Conservation (phyloP, 2,113 vertebrate species). For the Stomatorhinus ivindoensis region DNA sequence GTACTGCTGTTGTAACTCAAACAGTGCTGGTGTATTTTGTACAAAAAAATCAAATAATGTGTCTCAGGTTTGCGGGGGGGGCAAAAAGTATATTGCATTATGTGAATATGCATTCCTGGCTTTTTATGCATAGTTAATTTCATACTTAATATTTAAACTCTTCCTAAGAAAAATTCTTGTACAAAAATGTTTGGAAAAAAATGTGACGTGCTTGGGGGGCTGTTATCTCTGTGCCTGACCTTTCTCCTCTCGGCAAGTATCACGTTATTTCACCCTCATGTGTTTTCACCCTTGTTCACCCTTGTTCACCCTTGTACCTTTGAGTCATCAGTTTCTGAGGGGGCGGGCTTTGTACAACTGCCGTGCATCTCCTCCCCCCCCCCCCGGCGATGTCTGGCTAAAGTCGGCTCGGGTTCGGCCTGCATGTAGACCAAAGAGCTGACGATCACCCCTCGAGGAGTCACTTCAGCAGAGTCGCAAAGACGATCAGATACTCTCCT, state of each 20-base stretch:
- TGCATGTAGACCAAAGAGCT: not conserved
- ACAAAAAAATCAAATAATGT: not conserved
- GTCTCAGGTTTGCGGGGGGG: not conserved
- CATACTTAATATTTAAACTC: not conserved
- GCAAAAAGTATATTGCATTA: not conserved
- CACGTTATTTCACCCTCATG: slow-evolving; percentile 46
- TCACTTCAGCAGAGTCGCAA: not conserved
- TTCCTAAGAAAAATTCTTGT: not conserved
- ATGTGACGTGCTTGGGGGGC: slow-evolving; percentile 16
- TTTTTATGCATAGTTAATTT: not conserved
- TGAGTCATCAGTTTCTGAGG: slow-evolving; percentile 27
- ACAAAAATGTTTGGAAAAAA: not conserved
- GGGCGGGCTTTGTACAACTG: slow-evolving; percentile 33
- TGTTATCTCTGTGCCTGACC: slow-evolving; percentile 26
- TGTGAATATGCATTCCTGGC: not conserved
- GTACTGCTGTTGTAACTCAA: not conserved
- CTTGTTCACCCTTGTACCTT: slow-evolving; percentile 42
- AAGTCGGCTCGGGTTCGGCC: not conserved
- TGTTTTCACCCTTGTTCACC: slow-evolving; percentile 43
- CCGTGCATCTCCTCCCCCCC: not conserved
- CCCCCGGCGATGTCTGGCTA: not conserved
- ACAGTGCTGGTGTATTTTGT: not conserved
- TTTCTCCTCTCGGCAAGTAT: slow-evolving; percentile 43
- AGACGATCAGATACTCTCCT: not conserved
- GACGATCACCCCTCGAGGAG: not conserved